Evolutionary conservation across 2,797 vertebrate species (phyloP), one percentile per base, ranked within the genome.

Genomic region (Danio kyathit): DNA sequence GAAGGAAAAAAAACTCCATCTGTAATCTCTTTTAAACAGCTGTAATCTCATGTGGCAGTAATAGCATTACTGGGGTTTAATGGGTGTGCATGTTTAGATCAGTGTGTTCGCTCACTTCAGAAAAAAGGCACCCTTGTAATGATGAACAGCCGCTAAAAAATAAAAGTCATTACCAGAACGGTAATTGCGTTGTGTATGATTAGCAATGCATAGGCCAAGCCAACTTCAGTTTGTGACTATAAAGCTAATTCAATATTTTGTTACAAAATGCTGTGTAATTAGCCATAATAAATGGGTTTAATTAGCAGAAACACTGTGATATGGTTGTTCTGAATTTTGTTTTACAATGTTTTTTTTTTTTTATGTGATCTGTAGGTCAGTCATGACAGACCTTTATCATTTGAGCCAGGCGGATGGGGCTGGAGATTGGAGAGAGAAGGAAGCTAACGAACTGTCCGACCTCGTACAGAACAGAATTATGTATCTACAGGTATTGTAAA

Each of bases 301-400:
- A 57, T 65, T 73, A 57, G 41, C 51, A 54, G 16, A 66, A 56
- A 21, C 5, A 4, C 16, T 13, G 10, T n/a, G 19, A 9, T 51
- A 16, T 56, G 7, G n/a, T 57, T 74, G 9, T 59, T 41, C 43
- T 44, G 8, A 48, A 41, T 7, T 74, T 56, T 57, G 29, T 17
- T 84, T 75, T 48, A 59, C 52, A 21, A 6, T 77, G 4, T 29
- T 29, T 29, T 29, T 29, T n/a, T n/a, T n/a, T 19, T 3, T 59
- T 70, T 57, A 43, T 83, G 40, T 83, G 46, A 52, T 43, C 14
- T 85, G 72, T 29, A 97, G 96, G 89, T 96, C 96, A 72, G 92
- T 97, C 87, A 95, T 97, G 95, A 96, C 94, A 0, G 96, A 97
- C 91, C 92, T 97, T 82, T 95, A 95, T 94, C 95, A 96, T 93